These are phyloP conservation scores for Hyperoplus lanceolatus DNA, from an alignment of 2,797 vertebrate genomes.

Conservation along the genomic window DNA sequence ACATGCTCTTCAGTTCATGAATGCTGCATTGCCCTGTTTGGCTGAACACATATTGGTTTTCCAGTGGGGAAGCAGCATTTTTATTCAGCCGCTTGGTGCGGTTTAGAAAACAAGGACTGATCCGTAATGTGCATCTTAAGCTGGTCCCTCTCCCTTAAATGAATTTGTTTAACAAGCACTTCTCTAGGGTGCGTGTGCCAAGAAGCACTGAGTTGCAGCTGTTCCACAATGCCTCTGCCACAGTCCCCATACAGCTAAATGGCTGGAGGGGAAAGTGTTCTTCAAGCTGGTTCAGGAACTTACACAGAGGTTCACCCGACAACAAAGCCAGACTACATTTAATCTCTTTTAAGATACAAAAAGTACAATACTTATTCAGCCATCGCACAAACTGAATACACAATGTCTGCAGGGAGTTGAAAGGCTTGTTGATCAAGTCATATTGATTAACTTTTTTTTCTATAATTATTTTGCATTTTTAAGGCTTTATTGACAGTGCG, in stretches of 20 bases:
- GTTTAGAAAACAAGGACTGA: conserved; percentile 60
- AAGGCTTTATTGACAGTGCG: too few relatives aligned
- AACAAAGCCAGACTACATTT: conserved; percentile 35
- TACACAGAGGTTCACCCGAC: conserved; percentile 40
- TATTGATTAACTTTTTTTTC: conserved; percentile 47
- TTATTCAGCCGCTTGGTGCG: conserved; percentile 48
- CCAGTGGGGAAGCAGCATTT: conserved; percentile 41
- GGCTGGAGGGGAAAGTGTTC: conserved; percentile 57
- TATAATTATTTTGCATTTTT: too few relatives aligned
- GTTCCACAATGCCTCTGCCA: conserved; percentile 52
- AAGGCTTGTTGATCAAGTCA: conserved; percentile 50
- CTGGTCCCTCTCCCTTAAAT: conserved; percentile 56
- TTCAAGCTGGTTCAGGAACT: conserved; percentile 55
- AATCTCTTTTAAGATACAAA: conserved; percentile 36
- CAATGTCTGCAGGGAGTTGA: conserved; percentile 28
- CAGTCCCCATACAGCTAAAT: conserved; percentile 67
- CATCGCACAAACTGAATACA: conserved; percentile 28
- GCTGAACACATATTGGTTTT: conserved; percentile 61
- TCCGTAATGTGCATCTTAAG: conserved; percentile 62
- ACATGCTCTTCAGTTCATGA: conserved; percentile 52
- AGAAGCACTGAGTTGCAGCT: conserved; percentile 62
- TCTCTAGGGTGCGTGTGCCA: conserved; percentile 49
- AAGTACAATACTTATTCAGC: conserved; percentile 47
- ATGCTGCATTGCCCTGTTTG: conserved; percentile 33
- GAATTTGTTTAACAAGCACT: conserved; percentile 68